Evolutionary conservation across 2,888 invertebrate genomes (phyloP).

Genomic region (Drosophila mercatorum): DNA sequence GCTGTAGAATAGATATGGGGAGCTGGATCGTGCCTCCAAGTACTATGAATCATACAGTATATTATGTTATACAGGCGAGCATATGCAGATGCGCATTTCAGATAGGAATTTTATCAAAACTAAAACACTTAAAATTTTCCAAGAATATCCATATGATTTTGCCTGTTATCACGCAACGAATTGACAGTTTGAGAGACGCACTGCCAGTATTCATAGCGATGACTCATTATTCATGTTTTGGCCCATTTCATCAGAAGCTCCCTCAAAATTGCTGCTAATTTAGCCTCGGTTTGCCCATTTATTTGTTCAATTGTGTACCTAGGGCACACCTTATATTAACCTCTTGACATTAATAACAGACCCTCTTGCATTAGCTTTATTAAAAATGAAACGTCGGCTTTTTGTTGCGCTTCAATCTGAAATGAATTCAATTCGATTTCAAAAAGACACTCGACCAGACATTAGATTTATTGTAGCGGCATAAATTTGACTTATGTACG

Average conservation of each 20-base stretch:
- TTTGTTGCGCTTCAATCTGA: slow-evolving; percentile 9
- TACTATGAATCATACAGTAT: slow-evolving; percentile 24
- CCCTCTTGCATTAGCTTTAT: slow-evolving; percentile 65
- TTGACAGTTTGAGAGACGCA: not conserved
- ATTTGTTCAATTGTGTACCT: slow-evolving; percentile 57
- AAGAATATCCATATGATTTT: slow-evolving; percentile 24
- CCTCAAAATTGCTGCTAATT: slow-evolving; percentile 66
- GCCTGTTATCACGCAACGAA: slow-evolving; percentile 1
- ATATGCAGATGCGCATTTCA: slow-evolving; percentile 14
- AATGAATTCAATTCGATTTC: slow-evolving; percentile 24
- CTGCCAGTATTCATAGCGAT: not conserved
- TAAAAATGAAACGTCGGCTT: slow-evolving; percentile 42
- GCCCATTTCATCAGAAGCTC: slow-evolving; percentile 48
- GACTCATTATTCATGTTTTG: slow-evolving; percentile 23
- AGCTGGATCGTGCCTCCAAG: not conserved
- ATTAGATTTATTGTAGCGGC: slow-evolving; percentile 14
- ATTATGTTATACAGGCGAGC: not conserved
- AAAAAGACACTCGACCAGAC: slow-evolving; percentile 9
- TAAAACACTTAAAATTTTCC: slow-evolving; percentile 12
- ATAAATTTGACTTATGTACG: slow-evolving; percentile 15
- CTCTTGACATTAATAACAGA: slow-evolving; percentile 53
- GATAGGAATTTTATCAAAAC: slow-evolving; percentile 13
- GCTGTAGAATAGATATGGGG: slow-evolving; percentile 1
- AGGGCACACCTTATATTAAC: slow-evolving; percentile 52
- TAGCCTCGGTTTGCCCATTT: slow-evolving; percentile 64